Evolutionary conservation across 2,797 vertebrate species (phyloP).

Genomic region (Pitangus sulphuratus): DNA sequence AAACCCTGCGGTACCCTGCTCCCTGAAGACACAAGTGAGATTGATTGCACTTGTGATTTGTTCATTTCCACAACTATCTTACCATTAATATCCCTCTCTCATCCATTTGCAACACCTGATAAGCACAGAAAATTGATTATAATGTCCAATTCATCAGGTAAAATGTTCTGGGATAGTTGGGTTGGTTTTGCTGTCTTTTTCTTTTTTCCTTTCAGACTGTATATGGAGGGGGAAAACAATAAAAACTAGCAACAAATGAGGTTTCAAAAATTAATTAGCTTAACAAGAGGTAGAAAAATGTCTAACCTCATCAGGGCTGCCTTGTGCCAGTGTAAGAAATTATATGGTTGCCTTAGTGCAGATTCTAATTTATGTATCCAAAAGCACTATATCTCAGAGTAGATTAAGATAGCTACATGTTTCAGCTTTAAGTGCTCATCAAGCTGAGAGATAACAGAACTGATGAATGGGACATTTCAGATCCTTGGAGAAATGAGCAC

Average conservation of each 20-base stretch:
- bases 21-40: conserved; percentile 25
- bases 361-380: conserved; percentile 35
- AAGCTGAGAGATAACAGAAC: conserved; percentile 48
- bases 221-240: not conserved
- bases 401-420: conserved; percentile 55
- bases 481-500: conserved; percentile 56
- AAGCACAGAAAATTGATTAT: conserved; percentile 41
- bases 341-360: not conserved
- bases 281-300: not conserved
- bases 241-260: not conserved
- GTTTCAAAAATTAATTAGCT: conserved; percentile 38
- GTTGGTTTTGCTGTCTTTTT: not conserved
- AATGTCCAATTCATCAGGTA: conserved; percentile 15
- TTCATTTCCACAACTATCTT: conserved; percentile 39
- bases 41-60: conserved; percentile 37
- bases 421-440: conserved; percentile 62
- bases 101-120: conserved; percentile 21
- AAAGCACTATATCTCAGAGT: conserved; percentile 8
- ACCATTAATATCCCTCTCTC: conserved; percentile 16
- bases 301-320: not conserved
- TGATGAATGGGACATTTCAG: conserved; percentile 64
- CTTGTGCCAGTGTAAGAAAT: not conserved
- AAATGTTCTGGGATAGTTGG: not conserved
- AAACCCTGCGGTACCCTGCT: not conserved
- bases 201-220: not conserved